A percentile compares a stretch with the other conserved stretches of the same genome.
Evolutionary conservation across 2,797 vertebrate genomes (phyloP).

Genomic region (Nyctibius grandis): DNA sequence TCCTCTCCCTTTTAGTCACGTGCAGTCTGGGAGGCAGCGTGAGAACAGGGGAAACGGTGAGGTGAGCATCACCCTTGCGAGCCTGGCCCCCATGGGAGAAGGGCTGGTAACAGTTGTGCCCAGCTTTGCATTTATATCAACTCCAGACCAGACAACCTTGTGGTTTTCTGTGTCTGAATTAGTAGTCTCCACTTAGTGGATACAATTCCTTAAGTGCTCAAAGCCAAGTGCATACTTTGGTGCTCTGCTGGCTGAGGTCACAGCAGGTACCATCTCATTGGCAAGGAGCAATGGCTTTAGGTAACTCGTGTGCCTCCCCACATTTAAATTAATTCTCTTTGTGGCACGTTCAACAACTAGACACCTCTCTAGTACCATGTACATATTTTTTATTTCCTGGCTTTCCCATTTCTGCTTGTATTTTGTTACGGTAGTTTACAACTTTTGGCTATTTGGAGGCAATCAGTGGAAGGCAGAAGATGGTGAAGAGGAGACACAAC

Average conservation of each 20-base stretch:
- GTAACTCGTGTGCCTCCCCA: accelerated
- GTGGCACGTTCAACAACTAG: neutral
- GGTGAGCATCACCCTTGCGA: accelerated
- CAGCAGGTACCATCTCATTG: neutral
- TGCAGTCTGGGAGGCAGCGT: neutral
- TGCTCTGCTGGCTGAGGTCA: neutral
- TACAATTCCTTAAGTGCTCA: neutral
- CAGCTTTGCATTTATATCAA: too few species aligned
- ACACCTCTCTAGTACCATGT: neutral
- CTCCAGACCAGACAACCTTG: neutral
- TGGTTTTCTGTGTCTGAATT: neutral
- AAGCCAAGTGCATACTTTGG: accelerated
- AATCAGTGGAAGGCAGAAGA: neutral
- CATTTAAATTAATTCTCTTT: neutral
- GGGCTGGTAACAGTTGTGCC: accelerated
- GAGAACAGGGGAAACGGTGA: neutral
- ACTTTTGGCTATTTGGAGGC: neutral
- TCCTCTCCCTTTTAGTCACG: accelerated
- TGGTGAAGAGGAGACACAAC: neutral
- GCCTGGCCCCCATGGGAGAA: neutral
- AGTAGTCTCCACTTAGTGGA: too few species aligned
- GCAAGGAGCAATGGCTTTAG: neutral
- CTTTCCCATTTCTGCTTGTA: neutral
- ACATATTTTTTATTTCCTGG: neutral
- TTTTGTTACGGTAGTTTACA: neutral